Conservation (phyloP, 2,113 vertebrate genomes). For the Corythaixoides concolor region DNA sequence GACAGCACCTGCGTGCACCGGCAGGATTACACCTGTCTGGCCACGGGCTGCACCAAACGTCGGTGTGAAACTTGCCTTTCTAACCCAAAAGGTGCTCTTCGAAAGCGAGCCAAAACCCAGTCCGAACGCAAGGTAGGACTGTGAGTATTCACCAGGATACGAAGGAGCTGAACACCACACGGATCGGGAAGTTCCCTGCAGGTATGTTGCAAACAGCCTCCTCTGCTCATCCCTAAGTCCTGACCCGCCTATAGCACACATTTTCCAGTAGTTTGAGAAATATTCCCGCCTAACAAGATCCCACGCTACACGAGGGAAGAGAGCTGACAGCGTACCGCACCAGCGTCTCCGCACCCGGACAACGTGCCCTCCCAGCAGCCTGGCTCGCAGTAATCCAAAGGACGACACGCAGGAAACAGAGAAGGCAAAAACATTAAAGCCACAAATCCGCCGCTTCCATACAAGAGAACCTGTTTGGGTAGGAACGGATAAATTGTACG, state of each 20-base stretch:
- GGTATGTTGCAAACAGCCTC: accelerated
- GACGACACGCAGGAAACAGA: not conserved
- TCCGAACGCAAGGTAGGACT: accelerated
- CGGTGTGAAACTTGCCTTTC: accelerated
- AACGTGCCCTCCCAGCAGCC: not conserved
- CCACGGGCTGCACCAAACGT: accelerated
- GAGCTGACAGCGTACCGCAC: not conserved
- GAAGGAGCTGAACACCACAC: accelerated
- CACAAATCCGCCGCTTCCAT: not conserved
- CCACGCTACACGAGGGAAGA: accelerated
- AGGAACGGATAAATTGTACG: accelerated
- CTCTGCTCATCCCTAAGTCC: not conserved
- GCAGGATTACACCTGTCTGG: accelerated
- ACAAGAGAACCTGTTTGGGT: not conserved
- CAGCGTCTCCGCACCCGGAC: accelerated
- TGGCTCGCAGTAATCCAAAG: accelerated
- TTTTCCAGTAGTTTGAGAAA: not conserved
- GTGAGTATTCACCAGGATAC: accelerated
- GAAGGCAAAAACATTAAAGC: not conserved
- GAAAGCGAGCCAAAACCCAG: not conserved
- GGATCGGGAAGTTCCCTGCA: not conserved
- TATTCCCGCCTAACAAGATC: accelerated
- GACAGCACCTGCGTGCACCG: not conserved
- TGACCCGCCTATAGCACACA: not conserved
- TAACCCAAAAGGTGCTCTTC: not conserved